Evolutionary conservation across 2,797 vertebrate species (phyloP), one percentile per base, ranked within the genome.

Genomic region (Pangasius mekongensis): DNA sequence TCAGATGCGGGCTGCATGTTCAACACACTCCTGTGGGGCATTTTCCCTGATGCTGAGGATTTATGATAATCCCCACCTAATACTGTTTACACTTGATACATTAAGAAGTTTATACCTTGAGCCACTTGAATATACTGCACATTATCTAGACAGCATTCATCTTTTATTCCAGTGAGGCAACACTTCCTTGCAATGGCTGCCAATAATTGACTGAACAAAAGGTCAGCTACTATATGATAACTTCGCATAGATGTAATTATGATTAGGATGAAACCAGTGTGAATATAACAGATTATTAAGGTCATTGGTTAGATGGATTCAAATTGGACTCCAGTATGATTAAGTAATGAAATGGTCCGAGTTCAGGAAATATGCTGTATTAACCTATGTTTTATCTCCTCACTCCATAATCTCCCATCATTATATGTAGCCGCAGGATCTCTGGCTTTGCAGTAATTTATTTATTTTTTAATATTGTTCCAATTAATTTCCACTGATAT

Each of bases 161-260:
- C 67, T 66, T 24, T 8, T 87, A 87, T 73, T 43, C 16, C 0
- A 67, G 8, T 86, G 74, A 85, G 89, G 88, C 91, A 85, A 81
- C 89, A 90, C 87, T 89, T 90, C 90, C 78, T 87, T n/a, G 60
- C 84, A 90, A 89, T 83, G 83, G 80, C 87, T 80, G 91, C 87
- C 91, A 88, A 93, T 94, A 93, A 93, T 92, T 92, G 92, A 87
- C 83, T 90, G 88, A 92, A 90, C 91, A 92, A 92, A 89, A 91
- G 93, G 93, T 94, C 93, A 93, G 14, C 36, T 22, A 83, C 78
- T 89, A 74, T 87, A 88, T 90, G 93, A 92, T 93, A 91, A 92
- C 87, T 90, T 92, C 69, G 91, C 91, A 92, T 87, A 77, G 88
- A 91, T 92, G 91, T 88, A 93, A 94, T 94, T 93, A 93, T 60